Percentiles rank a stretch among this genome's conserved stretches.
phyloP scores from a whole-genome alignment of 1,140 invertebrate genomes.

The Lethrus apterus region DNA sequence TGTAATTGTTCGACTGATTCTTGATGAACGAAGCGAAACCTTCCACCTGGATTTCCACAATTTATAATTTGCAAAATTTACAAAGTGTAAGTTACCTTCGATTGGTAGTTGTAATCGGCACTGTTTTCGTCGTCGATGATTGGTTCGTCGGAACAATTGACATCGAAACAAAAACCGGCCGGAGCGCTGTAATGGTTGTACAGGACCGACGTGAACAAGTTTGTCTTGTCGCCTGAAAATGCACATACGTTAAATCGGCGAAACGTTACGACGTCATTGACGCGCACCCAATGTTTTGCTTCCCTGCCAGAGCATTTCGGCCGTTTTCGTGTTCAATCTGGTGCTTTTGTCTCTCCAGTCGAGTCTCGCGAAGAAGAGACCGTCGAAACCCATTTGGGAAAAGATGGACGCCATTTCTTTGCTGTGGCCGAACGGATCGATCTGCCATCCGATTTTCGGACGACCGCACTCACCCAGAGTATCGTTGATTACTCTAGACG shows the following conservation, averaged over 20 bases:
- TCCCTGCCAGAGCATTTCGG: slow-evolving; percentile 81
- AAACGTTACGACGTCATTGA: background rate
- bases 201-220: slow-evolving; percentile 62
- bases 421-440: slow-evolving; percentile 88
- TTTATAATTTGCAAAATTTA: slow-evolving; percentile 1
- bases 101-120: slow-evolving; percentile 48
- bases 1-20: slow-evolving; percentile 20
- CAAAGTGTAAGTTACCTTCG: slow-evolving; percentile 34
- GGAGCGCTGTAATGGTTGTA: slow-evolving; percentile 69
- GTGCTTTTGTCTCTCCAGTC: slow-evolving; percentile 76
- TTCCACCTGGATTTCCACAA: slow-evolving; percentile 39
- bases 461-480: slow-evolving; percentile 73
- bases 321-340: slow-evolving; percentile 52
- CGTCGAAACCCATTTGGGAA: slow-evolving; percentile 75
- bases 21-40: slow-evolving; percentile 42
- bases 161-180: slow-evolving; percentile 65
- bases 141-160: slow-evolving; percentile 60
- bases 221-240: slow-evolving; percentile 1
- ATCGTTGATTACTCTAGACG: slow-evolving; percentile 56
- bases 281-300: slow-evolving; percentile 54
- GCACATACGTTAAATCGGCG: background rate
- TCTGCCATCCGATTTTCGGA: slow-evolving; percentile 82
- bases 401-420: slow-evolving; percentile 78
- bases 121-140: slow-evolving; percentile 46
- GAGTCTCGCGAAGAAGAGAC: slow-evolving; percentile 76